Evolutionary conservation across 2,797 vertebrate species (phyloP).

Genomic region (Heterohyrax brucei): DNA sequence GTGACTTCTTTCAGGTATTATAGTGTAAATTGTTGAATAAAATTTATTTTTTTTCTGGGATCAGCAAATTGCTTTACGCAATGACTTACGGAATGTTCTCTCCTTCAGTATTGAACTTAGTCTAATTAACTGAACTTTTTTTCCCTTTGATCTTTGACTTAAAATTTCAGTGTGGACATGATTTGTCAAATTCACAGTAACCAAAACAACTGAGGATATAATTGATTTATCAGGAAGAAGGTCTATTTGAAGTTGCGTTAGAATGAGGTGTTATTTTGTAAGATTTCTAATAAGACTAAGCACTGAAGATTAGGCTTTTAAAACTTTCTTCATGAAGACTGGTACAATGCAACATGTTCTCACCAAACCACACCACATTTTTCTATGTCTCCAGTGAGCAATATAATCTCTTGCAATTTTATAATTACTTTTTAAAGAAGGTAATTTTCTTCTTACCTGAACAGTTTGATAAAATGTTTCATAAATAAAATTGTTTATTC

Average conservation of each 20-base stretch:
- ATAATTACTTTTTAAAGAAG: not conserved
- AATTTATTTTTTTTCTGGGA: not conserved
- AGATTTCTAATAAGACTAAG: not conserved
- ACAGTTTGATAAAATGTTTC: not conserved
- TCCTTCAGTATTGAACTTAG: constrained; percentile 48
- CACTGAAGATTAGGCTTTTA: not conserved
- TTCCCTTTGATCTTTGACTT: constrained; percentile 83
- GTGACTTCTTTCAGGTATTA: not conserved
- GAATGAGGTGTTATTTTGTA: constrained; percentile 75
- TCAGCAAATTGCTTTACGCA: not conserved
- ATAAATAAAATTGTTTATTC: not conserved
- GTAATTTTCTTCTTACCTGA: not conserved
- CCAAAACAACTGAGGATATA: constrained; percentile 68
- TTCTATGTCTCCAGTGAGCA: not conserved
- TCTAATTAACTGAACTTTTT: constrained; percentile 73
- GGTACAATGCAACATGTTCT: not conserved
- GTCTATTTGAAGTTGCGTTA: constrained; percentile 76
- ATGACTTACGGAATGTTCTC: not conserved
- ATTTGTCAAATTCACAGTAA: constrained; percentile 77
- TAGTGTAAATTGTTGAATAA: not conserved
- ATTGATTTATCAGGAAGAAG: constrained; percentile 77
- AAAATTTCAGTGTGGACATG: constrained; percentile 78
- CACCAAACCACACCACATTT: accelerated
- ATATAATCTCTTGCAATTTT: not conserved
- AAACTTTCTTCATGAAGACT: not conserved